Percentiles rank a stretch among this genome's conserved stretches.
Evolutionary conservation across 2,888 invertebrate genomes (phyloP).

Genomic region (Atrina japonica): DNA sequence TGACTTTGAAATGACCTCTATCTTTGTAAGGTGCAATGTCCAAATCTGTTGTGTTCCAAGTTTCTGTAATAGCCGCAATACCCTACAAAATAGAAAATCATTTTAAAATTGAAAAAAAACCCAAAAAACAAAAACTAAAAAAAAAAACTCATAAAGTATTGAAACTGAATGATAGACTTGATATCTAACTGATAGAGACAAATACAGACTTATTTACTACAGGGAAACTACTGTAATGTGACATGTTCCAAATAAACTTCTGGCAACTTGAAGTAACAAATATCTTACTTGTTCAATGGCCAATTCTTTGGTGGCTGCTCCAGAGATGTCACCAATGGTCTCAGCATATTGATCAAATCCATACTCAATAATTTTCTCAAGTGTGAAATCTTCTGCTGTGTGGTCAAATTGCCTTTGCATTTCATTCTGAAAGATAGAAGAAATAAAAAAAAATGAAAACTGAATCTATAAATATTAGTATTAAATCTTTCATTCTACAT

Average conservation of each 20-base stretch:
- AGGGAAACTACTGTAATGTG: too few relatives aligned
- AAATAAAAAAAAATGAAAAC: too few relatives aligned
- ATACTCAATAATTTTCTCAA: constrained; percentile 89
- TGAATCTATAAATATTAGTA: too few relatives aligned
- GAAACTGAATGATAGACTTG: background rate
- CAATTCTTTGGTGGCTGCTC: constrained; percentile 93
- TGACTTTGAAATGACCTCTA: constrained; percentile 86
- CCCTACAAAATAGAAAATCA: constrained; percentile 59
- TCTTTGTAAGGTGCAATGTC: constrained; percentile 88
- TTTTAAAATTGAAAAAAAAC: too few relatives aligned
- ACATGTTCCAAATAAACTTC: too few relatives aligned
- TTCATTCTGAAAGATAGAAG: constrained; percentile 78
- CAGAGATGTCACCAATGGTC: constrained; percentile 91
- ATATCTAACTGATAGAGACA: background rate
- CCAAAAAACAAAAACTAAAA: too few relatives aligned
- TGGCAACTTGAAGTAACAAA: too few relatives aligned
- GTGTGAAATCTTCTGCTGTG: constrained; percentile 88
- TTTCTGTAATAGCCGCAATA: constrained; percentile 86
- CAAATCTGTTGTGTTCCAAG: constrained; percentile 88
- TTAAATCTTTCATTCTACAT: too few relatives aligned
- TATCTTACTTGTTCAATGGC: constrained; percentile 85
- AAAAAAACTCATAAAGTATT: too few relatives aligned
- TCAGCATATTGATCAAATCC: constrained; percentile 92
- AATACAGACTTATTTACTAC: background rate
- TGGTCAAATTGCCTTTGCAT: constrained; percentile 90